phyloP scores from a whole-genome alignment of 2,113 vertebrate species.

The Clarias gariepinus region DNA sequence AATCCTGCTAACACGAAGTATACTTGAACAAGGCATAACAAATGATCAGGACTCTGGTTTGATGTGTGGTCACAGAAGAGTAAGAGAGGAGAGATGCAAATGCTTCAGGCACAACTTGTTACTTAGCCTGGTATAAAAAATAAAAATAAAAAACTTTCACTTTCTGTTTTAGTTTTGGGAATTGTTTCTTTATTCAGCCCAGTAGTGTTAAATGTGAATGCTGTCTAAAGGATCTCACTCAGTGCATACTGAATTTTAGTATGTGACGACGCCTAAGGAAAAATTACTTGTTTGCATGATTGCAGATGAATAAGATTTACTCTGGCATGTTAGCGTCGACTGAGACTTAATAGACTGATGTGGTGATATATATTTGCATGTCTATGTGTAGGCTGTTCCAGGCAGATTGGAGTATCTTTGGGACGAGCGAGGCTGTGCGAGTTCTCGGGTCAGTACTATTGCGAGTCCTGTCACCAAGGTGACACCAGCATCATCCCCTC shows the following conservation, averaged over 20 bases:
- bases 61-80: no score
- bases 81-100: no score
- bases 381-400: conserved; percentile 78
- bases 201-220: neutral
- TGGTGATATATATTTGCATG: neutral
- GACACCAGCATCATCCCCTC: conserved; percentile 85
- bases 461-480: conserved; percentile 86
- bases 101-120: no score
- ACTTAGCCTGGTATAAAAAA: no score
- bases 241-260: neutral
- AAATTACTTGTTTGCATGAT: neutral
- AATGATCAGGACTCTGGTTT: no score
- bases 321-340: neutral
- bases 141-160: no score
- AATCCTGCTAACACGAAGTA: no score
- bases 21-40: no score
- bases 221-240: neutral
- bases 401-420: conserved; percentile 85
- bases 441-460: conserved; percentile 89
- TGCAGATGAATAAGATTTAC: neutral
- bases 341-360: neutral
- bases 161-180: no score
- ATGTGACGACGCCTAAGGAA: neutral
- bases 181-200: no score
- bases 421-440: conserved; percentile 83